phyloP scores from a whole-genome alignment of 2,797 vertebrate genomes.

The Oophaga sylvatica region DNA sequence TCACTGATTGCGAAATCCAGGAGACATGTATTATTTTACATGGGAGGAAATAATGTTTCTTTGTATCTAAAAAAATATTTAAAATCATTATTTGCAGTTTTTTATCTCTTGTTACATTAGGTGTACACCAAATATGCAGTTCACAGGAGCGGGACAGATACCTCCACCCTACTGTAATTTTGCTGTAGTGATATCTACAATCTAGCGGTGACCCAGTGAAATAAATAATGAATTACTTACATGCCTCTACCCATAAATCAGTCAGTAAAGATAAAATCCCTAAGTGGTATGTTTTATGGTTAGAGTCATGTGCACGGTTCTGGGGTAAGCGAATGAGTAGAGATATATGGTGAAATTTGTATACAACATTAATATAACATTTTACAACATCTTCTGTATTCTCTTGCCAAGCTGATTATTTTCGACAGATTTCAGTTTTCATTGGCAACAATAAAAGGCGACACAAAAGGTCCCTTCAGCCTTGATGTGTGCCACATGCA shows the following conservation, averaged over 20 bases:
- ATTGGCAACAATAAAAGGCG: constrained; percentile 22
- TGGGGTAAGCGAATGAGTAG: background rate
- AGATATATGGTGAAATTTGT: background rate
- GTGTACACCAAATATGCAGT: background rate
- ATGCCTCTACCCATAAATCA: background rate
- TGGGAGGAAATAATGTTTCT: background rate
- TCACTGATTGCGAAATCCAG: background rate
- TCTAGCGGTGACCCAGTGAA: background rate
- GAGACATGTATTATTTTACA: background rate
- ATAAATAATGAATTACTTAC: constrained; percentile 7
- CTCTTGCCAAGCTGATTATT: constrained; percentile 9
- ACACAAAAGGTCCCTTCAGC: background rate
- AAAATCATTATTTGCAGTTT: background rate
- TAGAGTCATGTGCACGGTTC: background rate
- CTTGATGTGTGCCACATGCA: constrained; percentile 51
- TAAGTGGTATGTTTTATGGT: constrained; percentile 15
- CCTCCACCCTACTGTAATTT: background rate
- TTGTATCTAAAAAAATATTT: background rate
- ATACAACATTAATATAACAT: background rate
- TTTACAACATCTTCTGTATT: background rate
- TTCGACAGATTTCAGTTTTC: constrained; percentile 3
- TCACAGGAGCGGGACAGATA: background rate
- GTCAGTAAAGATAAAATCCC: constrained; percentile 10
- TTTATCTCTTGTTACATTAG: background rate
- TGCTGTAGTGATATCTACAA: background rate